phyloP scores from a whole-genome alignment of 2,888 invertebrate species.

The Tiliacea citrago region DNA sequence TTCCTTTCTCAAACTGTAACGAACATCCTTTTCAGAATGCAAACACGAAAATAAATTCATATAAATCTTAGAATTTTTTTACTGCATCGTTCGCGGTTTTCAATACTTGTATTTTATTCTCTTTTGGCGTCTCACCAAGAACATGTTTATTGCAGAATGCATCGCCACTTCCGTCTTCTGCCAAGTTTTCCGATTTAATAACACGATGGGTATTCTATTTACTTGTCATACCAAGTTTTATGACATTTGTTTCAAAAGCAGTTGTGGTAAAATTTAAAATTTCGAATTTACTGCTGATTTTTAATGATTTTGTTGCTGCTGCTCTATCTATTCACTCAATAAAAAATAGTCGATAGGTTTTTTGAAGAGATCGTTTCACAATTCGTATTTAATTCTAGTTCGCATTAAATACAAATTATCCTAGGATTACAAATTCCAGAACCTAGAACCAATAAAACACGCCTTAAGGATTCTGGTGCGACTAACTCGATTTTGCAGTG shows the following conservation, averaged over 20 bases:
- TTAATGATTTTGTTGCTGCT: neutral
- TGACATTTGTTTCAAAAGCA: neutral
- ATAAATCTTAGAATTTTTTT: conserved; percentile 6
- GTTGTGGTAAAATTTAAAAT: neutral
- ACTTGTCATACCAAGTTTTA: conserved; percentile 3
- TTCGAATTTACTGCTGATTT: neutral
- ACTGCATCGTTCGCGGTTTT: conserved; percentile 2
- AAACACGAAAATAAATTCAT: conserved; percentile 36
- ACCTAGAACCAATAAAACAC: neutral
- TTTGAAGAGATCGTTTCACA: neutral
- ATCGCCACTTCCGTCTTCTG: conserved; percentile 28
- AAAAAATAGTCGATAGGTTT: neutral
- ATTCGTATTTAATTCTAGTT: no score
- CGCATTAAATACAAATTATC: no score
- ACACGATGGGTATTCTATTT: conserved; percentile 27
- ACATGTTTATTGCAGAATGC: conserved; percentile 19
- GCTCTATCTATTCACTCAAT: no score
- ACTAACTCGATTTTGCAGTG: no score
- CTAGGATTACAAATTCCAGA: neutral
- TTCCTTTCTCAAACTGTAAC: conserved; percentile 11
- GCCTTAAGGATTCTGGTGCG: no score
- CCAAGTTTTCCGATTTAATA: conserved; percentile 43
- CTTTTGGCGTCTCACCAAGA: conserved; percentile 44
- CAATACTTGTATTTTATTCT: conserved; percentile 16
- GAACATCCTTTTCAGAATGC: conserved; percentile 32